Percentiles rank a stretch among this genome's conserved stretches.
Evolutionary conservation across 2,888 invertebrate species (phyloP).

Genomic region (Troides aeacus): DNA sequence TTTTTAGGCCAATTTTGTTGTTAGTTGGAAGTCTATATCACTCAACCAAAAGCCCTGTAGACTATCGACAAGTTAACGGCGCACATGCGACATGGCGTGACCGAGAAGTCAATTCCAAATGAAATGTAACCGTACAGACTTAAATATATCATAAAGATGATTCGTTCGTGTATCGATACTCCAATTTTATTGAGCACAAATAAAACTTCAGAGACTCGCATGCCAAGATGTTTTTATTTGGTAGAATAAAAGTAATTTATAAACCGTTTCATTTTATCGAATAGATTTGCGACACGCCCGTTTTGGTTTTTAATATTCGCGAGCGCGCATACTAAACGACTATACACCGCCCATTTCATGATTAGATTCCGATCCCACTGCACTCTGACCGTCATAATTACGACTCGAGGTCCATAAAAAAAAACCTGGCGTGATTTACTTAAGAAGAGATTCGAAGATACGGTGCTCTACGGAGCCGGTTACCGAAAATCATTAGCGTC

Average conservation of each 20-base stretch:
- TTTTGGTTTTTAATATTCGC: slow-evolving; percentile 33
- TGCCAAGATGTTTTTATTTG: background rate
- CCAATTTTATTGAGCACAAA: slow-evolving; percentile 38
- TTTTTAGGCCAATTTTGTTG: slow-evolving; percentile 54
- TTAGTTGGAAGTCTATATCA: slow-evolving; percentile 58
- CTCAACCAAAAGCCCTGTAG: slow-evolving; percentile 63
- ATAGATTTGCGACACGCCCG: slow-evolving; percentile 23
- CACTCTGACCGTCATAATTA: slow-evolving; percentile 80
- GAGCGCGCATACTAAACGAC: slow-evolving; percentile 56
- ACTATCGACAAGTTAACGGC: slow-evolving; percentile 66
- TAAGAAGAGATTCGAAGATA: slow-evolving; percentile 66
- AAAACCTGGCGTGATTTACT: slow-evolving; percentile 76
- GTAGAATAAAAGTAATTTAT: background rate
- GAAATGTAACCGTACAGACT: slow-evolving; percentile 64
- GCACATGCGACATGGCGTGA: slow-evolving; percentile 79
- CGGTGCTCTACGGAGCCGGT: slow-evolving; percentile 74
- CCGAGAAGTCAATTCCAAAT: slow-evolving; percentile 73
- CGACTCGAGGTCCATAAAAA: slow-evolving; percentile 73
- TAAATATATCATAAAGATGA: slow-evolving; percentile 74
- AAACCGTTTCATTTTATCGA: background rate
- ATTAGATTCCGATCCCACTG: slow-evolving; percentile 77
- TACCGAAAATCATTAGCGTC: slow-evolving; percentile 79
- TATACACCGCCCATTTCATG: slow-evolving; percentile 68
- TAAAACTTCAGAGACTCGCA: slow-evolving; percentile 19
- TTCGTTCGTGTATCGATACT: slow-evolving; percentile 60